Evolutionary conservation across 1,140 invertebrate genomes (phyloP), one percentile per base, ranked within the genome.

Genomic region (Polypedilum pembai): DNA sequence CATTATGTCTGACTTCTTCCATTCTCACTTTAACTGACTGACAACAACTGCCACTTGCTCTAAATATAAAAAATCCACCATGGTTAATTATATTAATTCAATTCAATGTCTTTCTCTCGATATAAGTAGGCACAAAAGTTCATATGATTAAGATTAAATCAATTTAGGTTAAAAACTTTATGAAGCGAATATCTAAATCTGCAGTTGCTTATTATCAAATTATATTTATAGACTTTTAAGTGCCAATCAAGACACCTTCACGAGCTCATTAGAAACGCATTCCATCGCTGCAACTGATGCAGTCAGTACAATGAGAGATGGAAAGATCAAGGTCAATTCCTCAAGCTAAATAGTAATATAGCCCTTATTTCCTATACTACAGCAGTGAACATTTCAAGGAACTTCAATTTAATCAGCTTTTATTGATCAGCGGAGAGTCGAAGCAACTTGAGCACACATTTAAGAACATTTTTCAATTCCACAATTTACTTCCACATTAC

Each of bases 381-480:
- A 56, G 1, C n/a, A 56, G 15, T 56, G 45, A 12, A n/a, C 45
- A 33, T 56, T 15, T 56, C 45, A 56, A 56, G 45, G 4, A 56
- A 56, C 45, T 56, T 56, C 45, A n/a, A 56, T 56, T 12, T 56
- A 56, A 56, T 56, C 45, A 56, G 45, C n/a, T 56, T 56, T n/a
- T 56, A 56, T 56, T 56, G 45, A 56, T 56, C 45, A n/a, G 4
- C 45, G 45, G n/a, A 56, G n/a, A 56, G n/a, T n/a, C 12, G 45
- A 56, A 56, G 3, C 12, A 56, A 56, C 45, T 33, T 56, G n/a
- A 56, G 45, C 45, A 12, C 12, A 56, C 45, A 56, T 56, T 56
- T 56, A n/a, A n/a, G 45, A 56, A 56, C 45, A 56, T 56, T 56
- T 56, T 56, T 56, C 45, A 56, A 56, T 56, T 56, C 45, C 45